These are phyloP conservation scores for Tyria jacobaeae DNA, from an alignment of 2,888 invertebrate species.

Conservation along the genomic window DNA sequence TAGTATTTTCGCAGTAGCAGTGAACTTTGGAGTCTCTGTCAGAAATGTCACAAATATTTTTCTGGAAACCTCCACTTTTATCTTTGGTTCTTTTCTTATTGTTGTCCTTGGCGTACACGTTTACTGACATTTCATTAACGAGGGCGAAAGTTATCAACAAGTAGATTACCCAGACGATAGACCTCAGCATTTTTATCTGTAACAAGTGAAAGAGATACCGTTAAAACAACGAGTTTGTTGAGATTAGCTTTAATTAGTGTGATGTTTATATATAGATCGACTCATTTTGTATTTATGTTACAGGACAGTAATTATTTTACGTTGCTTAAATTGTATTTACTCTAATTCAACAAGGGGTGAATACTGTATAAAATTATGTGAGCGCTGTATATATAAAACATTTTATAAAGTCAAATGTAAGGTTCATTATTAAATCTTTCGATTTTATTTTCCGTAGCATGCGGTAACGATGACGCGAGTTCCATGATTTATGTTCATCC, in stretches of 20 bases:
- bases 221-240: slow-evolving; percentile 47
- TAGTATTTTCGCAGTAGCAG: slow-evolving; percentile 89
- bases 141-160: slow-evolving; percentile 78
- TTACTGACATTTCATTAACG: slow-evolving; percentile 81
- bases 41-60: slow-evolving; percentile 87
- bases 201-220: slow-evolving; percentile 69
- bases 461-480: too few relatives aligned
- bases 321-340: too few relatives aligned
- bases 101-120: slow-evolving; percentile 79
- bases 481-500: too few relatives aligned
- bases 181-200: slow-evolving; percentile 80
- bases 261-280: slow-evolving; percentile 27
- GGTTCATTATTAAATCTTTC: too few relatives aligned
- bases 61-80: slow-evolving; percentile 79
- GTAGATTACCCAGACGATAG: slow-evolving; percentile 75
- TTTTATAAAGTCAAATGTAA: too few relatives aligned
- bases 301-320: too few relatives aligned
- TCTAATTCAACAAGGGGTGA: too few relatives aligned
- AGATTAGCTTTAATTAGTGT: slow-evolving; percentile 42
- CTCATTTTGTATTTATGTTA: slow-evolving; percentile 23
- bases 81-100: slow-evolving; percentile 80
- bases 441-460: too few relatives aligned
- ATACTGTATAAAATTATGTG: too few relatives aligned
- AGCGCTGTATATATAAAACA: too few relatives aligned
- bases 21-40: slow-evolving; percentile 86